These are phyloP conservation scores for Orthonychiurus folsomi DNA, from an alignment of 2,888 invertebrate genomes.

Conservation along the genomic window DNA sequence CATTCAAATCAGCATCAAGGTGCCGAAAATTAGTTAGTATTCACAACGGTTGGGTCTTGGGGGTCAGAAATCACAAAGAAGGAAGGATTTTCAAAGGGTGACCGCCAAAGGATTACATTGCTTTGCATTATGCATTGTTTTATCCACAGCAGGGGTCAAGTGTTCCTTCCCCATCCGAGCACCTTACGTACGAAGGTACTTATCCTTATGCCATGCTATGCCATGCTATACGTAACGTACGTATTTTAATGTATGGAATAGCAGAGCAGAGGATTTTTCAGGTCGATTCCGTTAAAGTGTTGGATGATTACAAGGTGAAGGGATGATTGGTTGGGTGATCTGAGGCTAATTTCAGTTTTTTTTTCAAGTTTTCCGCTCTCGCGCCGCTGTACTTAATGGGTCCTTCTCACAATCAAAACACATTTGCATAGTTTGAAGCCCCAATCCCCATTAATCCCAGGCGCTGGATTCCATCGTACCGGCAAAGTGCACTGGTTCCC, in stretches of 20 bases:
- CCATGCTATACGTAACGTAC: not conserved
- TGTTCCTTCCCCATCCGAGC: not conserved
- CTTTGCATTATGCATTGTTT: not conserved
- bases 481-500: not conserved
- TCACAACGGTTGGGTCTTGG: not conserved
- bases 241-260: not conserved
- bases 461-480: not conserved
- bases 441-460: not conserved
- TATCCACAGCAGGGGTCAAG: not conserved
- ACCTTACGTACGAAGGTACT: not conserved
- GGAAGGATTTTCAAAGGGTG: not conserved
- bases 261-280: not conserved
- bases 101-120: not conserved
- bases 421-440: not conserved
- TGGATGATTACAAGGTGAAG: constrained; percentile 13
- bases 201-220: not conserved
- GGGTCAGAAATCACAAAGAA: too few relatives aligned
- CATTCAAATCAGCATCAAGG: not conserved
- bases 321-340: constrained; percentile 15
- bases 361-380: not conserved
- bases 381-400: too few relatives aligned
- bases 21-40: not conserved
- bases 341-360: not conserved
- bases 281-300: constrained; percentile 12
- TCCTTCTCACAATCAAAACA: too few relatives aligned